phyloP scores from a whole-genome alignment of 53 echinoderm and acorn worm genomes.

The Crossaster papposus region DNA sequence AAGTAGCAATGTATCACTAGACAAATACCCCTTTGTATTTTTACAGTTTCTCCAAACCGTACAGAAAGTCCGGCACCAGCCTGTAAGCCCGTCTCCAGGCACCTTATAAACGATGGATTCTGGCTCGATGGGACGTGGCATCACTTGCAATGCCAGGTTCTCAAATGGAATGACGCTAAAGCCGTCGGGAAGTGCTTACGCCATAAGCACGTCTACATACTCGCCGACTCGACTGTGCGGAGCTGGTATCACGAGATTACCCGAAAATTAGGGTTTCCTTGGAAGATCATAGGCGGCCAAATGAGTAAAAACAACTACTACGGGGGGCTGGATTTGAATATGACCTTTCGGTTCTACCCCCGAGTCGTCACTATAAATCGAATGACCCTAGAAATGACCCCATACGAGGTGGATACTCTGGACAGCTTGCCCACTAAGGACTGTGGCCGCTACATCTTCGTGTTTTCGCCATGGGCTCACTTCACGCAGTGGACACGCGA shows the following conservation, averaged over 20 bases:
- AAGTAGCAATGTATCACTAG: too few relatives aligned
- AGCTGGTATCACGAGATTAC: conserved; percentile 7
- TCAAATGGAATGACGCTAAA: conserved; percentile 30
- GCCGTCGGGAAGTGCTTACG: conserved; percentile 36
- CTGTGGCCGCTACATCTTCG: conserved; percentile 26
- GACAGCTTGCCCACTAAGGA: neutral
- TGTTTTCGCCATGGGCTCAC: conserved; percentile 56
- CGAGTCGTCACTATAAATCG: neutral
- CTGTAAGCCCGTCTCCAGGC: conserved; percentile 21
- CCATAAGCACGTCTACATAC: conserved; percentile 34
- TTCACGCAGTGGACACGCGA: conserved; percentile 60
- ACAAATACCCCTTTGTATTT: neutral
- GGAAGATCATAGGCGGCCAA: neutral
- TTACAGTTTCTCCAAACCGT: neutral
- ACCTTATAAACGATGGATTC: conserved; percentile 44
- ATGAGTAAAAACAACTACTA: neutral
- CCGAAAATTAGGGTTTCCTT: neutral
- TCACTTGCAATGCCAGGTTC: conserved; percentile 39
- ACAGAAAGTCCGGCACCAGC: neutral
- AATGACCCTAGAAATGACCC: neutral
- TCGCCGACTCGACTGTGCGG: conserved; percentile 33
- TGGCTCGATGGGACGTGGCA: conserved; percentile 31
- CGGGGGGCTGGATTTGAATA: conserved; percentile 11
- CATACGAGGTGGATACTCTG: conserved; percentile 26
- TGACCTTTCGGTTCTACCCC: conserved; percentile 14